phyloP scores from a whole-genome alignment of 2,888 invertebrate species.

The Notodonta ziczac region DNA sequence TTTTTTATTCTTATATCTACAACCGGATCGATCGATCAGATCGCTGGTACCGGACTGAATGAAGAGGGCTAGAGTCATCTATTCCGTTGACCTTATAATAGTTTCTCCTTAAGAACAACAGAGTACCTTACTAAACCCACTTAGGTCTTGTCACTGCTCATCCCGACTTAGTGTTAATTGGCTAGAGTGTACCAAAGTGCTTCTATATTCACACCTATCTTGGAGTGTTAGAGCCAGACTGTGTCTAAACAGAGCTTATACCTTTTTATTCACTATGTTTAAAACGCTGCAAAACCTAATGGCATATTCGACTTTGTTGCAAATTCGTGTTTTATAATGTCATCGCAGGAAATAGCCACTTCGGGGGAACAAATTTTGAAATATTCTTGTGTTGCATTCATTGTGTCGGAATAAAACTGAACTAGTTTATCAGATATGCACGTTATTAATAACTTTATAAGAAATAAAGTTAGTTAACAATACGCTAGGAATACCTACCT shows the following conservation, averaged over 20 bases:
- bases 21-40: no score
- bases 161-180: slow-evolving; percentile 2
- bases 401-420: background rate
- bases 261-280: background rate
- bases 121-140: background rate
- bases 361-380: background rate
- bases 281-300: background rate
- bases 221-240: background rate
- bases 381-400: background rate
- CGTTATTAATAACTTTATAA: no score
- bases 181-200: slow-evolving; percentile 6
- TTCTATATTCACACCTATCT: background rate
- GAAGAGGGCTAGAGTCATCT: no score
- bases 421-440: no score
- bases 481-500: no score
- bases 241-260: background rate
- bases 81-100: background rate
- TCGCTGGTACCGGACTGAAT: no score
- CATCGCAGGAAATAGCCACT: background rate
- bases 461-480: no score
- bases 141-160: background rate
- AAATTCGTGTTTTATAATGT: background rate
- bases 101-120: background rate
- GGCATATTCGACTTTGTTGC: background rate
- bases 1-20: no score